Base-by-base conservation (phyloP, 2,797 vertebrate genomes). In the Huso huso region DNA sequence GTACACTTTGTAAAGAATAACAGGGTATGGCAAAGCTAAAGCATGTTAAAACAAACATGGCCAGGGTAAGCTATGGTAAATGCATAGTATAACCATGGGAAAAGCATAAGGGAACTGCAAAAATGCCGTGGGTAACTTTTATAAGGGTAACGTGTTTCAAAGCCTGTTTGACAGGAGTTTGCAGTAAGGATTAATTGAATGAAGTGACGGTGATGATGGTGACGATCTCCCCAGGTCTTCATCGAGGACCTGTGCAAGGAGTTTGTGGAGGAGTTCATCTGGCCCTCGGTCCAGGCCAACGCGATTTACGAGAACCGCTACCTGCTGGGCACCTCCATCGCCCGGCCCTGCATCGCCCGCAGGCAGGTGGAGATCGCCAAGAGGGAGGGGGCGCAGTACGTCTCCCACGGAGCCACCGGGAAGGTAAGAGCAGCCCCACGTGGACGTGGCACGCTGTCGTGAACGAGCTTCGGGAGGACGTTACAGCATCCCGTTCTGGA, bases 261-360 rank as follows among this genome's bases (percentile, higher is more conserved):
- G 77, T 99, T 99, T 51, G 94, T 99, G 76, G 85, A 95, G 74
- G 85, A 93, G 74, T 99, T 96, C 80, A 95, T 99, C 87, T 97
- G 96, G 95, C 92, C 93, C 0, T 79, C 92, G 0, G 81, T 98
- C 6, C 94, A 96, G 78, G 95, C 94, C 66, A 92, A 88, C 0
- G 93, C 92, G 0, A 74, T 96, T 11, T 99, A 99, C 0, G 97
- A 99, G 78, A 95, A 97, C 77, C 90, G 95, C 0, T 99, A 99
- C 78, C 87, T 95, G 61, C 75, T 99, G 81, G 97, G 97, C 64
- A 98, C 95, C 0, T 85, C 97, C 0, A 76, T 99, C 9, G 96
- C 95, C 0, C 88, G 96, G 51, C 97, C 97, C 12, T 99, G 97
- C 80, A 99, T 99, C 0, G 93, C 91, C 66, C 89, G 87, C 0